phyloP scores from a whole-genome alignment of 2,888 invertebrate genomes.

The Eristalis tenax region DNA sequence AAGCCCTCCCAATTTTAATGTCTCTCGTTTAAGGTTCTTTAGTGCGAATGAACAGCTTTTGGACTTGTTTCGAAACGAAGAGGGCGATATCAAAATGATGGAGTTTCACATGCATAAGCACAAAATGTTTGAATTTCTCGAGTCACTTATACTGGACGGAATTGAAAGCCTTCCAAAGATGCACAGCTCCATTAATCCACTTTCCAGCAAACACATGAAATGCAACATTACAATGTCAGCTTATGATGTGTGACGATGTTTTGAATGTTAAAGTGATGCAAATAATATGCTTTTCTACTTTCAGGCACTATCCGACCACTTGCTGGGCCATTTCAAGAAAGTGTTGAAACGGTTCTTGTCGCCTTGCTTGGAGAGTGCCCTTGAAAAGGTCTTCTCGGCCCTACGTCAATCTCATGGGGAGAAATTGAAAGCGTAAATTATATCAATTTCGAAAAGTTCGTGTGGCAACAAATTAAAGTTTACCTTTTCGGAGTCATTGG shows the following conservation, averaged over 20 bases:
- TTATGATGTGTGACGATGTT: neutral
- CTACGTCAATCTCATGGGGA: neutral
- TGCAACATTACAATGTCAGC: neutral
- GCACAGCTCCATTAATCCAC: neutral
- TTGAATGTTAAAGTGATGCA: too few species aligned
- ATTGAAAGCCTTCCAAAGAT: neutral
- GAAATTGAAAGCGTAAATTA: neutral
- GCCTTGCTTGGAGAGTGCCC: constrained; percentile 72
- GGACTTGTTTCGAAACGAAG: neutral
- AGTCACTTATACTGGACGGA: neutral
- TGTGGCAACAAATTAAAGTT: too few species aligned
- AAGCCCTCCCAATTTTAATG: neutral
- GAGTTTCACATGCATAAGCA: neutral
- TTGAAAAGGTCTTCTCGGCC: constrained; percentile 59
- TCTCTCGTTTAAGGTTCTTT: neutral
- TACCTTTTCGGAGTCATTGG: neutral
- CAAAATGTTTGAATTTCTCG: neutral
- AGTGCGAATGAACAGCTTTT: neutral
- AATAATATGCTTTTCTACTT: neutral
- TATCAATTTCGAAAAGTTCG: too few species aligned
- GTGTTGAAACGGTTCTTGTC: constrained; percentile 70
- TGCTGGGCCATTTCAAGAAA: constrained; percentile 52
- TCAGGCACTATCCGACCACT: neutral
- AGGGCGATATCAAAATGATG: neutral
- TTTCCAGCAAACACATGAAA: neutral